These are phyloP conservation scores for Cosmia pyralina DNA, from an alignment of 2,888 invertebrate genomes.

Conservation along the genomic window DNA sequence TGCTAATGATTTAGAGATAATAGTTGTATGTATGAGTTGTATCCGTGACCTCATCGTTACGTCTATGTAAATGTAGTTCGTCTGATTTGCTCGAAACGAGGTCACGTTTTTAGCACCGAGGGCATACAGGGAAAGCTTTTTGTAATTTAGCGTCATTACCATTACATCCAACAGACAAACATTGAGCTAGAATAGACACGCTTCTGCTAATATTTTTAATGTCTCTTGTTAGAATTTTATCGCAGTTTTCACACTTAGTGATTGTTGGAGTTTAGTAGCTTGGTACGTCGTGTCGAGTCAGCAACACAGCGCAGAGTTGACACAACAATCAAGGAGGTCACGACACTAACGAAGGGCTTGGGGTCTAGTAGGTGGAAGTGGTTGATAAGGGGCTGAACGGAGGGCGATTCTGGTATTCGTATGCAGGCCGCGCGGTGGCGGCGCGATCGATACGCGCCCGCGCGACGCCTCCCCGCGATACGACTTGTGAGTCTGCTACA, in stretches of 20 bases:
- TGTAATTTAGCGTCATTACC: constrained; percentile 72
- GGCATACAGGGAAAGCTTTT: constrained; percentile 80
- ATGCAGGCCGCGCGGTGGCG: constrained; percentile 87
- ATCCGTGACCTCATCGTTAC: constrained; percentile 75
- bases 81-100: constrained; percentile 77
- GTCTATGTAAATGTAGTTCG: constrained; percentile 75
- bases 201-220: constrained; percentile 59
- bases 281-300: constrained; percentile 38
- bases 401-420: constrained; percentile 88
- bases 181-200: constrained; percentile 65
- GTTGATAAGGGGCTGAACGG: constrained; percentile 85
- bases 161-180: constrained; percentile 70
- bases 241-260: constrained; percentile 50
- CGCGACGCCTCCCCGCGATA: constrained; percentile 83
- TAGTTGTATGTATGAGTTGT: constrained; percentile 30
- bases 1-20: constrained; percentile 10
- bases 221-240: constrained; percentile 35
- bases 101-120: constrained; percentile 75
- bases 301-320: constrained; percentile 68
- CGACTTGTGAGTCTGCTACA: constrained; percentile 80
- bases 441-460: constrained; percentile 89
- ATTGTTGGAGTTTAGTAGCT: constrained; percentile 51
- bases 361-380: constrained; percentile 82
- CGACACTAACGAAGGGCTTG: constrained; percentile 81
- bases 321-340: constrained; percentile 81